Conservation (phyloP, 1,140 invertebrate species). For the Hypothenemus hampei region DNA sequence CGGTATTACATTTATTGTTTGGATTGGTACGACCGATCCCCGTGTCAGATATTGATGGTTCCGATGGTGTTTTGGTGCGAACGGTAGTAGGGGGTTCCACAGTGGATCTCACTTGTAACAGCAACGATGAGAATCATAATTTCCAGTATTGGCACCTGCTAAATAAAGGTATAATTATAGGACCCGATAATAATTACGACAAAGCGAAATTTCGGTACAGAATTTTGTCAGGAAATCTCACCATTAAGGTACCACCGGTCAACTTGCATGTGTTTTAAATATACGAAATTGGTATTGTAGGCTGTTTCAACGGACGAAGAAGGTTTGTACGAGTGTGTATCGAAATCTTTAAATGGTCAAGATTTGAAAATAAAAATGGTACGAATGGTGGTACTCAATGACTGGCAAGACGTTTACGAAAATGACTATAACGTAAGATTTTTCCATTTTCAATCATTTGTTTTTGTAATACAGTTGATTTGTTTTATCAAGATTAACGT, state of each 20-base stretch:
- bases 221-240: slow-evolving; percentile 31
- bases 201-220: slow-evolving; percentile 25
- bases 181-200: slow-evolving; percentile 26
- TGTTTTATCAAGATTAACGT: slow-evolving; percentile 23
- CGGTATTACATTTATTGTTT: too few relatives aligned
- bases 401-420: slow-evolving; percentile 29
- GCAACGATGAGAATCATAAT: slow-evolving; percentile 26
- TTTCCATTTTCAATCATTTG: background rate
- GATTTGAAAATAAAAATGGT: slow-evolving; percentile 24
- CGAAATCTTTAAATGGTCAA: slow-evolving; percentile 16
- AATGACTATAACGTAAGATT: slow-evolving; percentile 28
- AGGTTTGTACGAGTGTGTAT: slow-evolving; percentile 33
- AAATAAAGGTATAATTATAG: slow-evolving; percentile 25
- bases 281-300: slow-evolving; percentile 29
- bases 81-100: slow-evolving; percentile 23
- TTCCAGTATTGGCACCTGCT: slow-evolving; percentile 30
- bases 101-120: slow-evolving; percentile 26
- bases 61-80: slow-evolving; percentile 12
- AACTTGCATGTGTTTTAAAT: background rate
- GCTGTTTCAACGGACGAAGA: slow-evolving; percentile 30
- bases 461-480: background rate
- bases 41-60: slow-evolving; percentile 3
- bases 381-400: slow-evolving; percentile 21
- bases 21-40: slow-evolving; percentile 2
- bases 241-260: slow-evolving; percentile 19